Percentiles rank a stretch among this genome's conserved stretches.
Conservation (phyloP, 1,140 invertebrate species). For the Calliopsis andreniformis region DNA sequence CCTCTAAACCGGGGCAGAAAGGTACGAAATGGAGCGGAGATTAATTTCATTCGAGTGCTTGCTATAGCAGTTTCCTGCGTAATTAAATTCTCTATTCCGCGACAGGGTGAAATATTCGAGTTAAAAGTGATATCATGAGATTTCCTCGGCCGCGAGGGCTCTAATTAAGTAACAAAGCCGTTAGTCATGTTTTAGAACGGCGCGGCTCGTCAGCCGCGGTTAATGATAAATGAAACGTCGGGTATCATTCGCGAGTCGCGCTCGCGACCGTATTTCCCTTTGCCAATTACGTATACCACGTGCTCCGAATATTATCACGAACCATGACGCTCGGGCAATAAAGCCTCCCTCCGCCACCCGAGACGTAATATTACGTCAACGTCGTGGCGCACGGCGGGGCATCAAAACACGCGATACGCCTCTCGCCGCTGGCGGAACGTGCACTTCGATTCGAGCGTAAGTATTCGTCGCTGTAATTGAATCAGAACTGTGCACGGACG, state of each 20-base stretch:
- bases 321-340: constrained; percentile 22
- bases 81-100: background rate
- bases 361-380: constrained; percentile 45
- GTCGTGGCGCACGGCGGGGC: background rate
- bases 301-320: constrained; percentile 40
- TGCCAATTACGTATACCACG: constrained; percentile 40
- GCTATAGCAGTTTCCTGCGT: no score
- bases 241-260: constrained; percentile 32
- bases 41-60: no score
- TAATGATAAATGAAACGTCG: constrained; percentile 34
- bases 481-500: constrained; percentile 32
- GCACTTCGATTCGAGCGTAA: constrained; percentile 47
- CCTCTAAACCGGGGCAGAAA: no score
- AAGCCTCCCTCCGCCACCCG: constrained; percentile 4
- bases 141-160: background rate
- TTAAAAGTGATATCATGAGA: background rate
- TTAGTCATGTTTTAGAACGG: background rate
- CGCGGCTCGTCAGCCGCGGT: background rate
- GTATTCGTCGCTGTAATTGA: constrained; percentile 49
- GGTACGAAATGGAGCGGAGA: no score
- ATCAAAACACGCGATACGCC: constrained; percentile 21
- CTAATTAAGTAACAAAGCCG: constrained; percentile 21
- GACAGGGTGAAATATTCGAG: constrained; percentile 4
- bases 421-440: background rate
- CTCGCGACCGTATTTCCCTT: constrained; percentile 20